Percentiles rank a stretch among this genome's conserved stretches.
These are phyloP conservation scores for Eospalax fontanierii DNA, from an alignment of 2,797 vertebrate genomes.

Conservation along the genomic window DNA sequence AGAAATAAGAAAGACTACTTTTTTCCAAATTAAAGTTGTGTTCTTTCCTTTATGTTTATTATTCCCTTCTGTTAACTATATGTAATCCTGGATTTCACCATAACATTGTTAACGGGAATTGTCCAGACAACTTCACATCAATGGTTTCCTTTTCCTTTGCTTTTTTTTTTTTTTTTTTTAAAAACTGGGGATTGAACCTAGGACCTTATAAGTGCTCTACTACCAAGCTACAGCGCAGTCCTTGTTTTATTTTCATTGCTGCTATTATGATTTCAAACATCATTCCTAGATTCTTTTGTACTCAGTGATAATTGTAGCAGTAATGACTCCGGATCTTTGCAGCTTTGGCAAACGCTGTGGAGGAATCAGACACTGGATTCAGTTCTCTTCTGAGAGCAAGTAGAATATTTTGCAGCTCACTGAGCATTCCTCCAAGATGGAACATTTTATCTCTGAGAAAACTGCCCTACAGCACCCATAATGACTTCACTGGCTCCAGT, in stretches of 20 bases:
- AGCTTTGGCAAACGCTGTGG: slow-evolving; percentile 24
- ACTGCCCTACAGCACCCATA: too few relatives aligned
- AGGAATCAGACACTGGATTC: slow-evolving; percentile 55
- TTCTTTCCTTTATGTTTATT: neutral
- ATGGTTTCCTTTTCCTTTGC: neutral
- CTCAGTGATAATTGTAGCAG: slow-evolving; percentile 54
- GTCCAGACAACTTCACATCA: neutral
- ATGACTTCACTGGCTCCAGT: neutral
- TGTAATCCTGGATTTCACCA: neutral
- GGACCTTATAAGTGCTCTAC: neutral
- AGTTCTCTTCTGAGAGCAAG: slow-evolving; percentile 72
- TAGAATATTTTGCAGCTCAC: neutral
- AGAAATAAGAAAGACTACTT: neutral
- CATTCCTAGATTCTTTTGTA: slow-evolving; percentile 58
- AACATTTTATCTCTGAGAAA: too few relatives aligned
- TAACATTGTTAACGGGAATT: neutral
- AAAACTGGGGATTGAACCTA: neutral
- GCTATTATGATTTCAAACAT: slow-evolving; percentile 46
- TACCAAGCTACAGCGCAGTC: neutral
- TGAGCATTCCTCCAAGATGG: too few relatives aligned
- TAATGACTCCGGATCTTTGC: slow-evolving; percentile 33
- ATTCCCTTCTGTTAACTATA: neutral
- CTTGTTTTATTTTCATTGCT: slow-evolving; percentile 49
- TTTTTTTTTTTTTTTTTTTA: too few relatives aligned
- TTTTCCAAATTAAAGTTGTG: neutral